Base-by-base conservation (phyloP, 2,888 invertebrate genomes). In the Drosophila leonis region DNA sequence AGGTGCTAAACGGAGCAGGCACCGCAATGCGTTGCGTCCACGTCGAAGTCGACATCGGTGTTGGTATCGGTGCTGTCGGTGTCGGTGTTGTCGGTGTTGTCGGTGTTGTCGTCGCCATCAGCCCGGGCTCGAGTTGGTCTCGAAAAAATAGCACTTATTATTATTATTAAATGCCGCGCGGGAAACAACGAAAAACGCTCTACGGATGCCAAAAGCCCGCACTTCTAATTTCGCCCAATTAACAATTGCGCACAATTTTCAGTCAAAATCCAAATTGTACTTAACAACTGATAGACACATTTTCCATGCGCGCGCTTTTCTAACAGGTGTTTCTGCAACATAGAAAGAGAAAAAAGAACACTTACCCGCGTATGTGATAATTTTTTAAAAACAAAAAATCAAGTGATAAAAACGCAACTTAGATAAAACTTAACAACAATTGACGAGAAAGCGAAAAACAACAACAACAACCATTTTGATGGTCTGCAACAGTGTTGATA, bases 21-120 rank as follows among this genome's bases (percentile, higher is more conserved):
- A 74, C 87, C 83, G 89, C 90, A 91, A 75, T 90, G 88, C 83
- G 87, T 80, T 80, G 81, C 75, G 72, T 81, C 72, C 80, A 78
- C 73, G 75, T 74, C 78, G 78, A 71, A 63, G 65, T 75, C 35
- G 55, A 59, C 67, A 59, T 72, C 52, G 62, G 57, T 66, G 54
- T 61, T 54, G 59, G 51, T 60, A 56, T 60, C 31, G 63, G 31
- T 59, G 49, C 35, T 55, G 67, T 52, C 48, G 52, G 55, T 68
- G 60, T 60, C 44, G 64, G 39, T 39, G 56, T 18, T 42, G n/a
- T n/a, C n/a, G n/a, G n/a, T n/a, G 68, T 52, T 54, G 66, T 68
- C 80, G 68, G 46, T 75, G 75, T 67, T 60, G 73, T 88, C 80
- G 86, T 66, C 71, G 74, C 68, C 82, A 72, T 72, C 82, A 72